These are phyloP conservation scores for Habropoda laboriosa DNA, from an alignment of 1,140 invertebrate genomes.

Conservation along the genomic window DNA sequence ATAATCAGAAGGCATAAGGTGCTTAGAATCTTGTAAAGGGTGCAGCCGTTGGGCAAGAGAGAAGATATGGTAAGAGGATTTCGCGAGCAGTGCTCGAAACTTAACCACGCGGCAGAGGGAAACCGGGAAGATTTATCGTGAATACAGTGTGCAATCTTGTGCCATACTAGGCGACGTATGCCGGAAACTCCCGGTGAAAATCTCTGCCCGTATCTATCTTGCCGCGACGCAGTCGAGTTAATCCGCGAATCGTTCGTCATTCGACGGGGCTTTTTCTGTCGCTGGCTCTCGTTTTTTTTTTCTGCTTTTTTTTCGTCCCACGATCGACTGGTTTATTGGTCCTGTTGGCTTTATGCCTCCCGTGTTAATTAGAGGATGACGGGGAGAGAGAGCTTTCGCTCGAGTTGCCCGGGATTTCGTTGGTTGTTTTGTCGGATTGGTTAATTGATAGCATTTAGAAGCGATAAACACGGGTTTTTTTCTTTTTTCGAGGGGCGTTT, in stretches of 20 bases:
- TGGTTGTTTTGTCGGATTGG: too few species aligned
- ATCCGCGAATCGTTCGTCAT: conserved; percentile 54
- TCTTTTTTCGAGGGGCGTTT: too few species aligned
- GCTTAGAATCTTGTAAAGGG: conserved; percentile 42
- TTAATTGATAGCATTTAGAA: too few species aligned
- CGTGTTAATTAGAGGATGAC: too few species aligned
- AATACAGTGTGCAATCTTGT: conserved; percentile 53
- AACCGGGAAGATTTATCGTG: conserved; percentile 56
- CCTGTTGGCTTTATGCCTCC: neutral
- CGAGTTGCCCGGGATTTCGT: too few species aligned
- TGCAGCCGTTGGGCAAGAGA: neutral
- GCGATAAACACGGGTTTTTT: too few species aligned
- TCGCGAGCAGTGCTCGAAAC: conserved; percentile 27
- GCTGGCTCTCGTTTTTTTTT: neutral
- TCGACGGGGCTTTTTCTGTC: conserved; percentile 16
- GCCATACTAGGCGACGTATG: conserved; percentile 39
- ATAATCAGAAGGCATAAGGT: conserved; percentile 58
- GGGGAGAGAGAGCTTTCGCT: too few species aligned
- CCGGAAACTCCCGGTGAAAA: conserved; percentile 53
- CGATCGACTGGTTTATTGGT: neutral
- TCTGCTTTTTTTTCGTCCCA: too few species aligned
- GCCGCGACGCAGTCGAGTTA: conserved; percentile 18
- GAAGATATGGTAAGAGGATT: conserved; percentile 43
- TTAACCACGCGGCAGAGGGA: conserved; percentile 17
- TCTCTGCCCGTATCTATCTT: conserved; percentile 53